phyloP scores from a whole-genome alignment of 1,140 invertebrate species.

The Drosophila pruinosa region DNA sequence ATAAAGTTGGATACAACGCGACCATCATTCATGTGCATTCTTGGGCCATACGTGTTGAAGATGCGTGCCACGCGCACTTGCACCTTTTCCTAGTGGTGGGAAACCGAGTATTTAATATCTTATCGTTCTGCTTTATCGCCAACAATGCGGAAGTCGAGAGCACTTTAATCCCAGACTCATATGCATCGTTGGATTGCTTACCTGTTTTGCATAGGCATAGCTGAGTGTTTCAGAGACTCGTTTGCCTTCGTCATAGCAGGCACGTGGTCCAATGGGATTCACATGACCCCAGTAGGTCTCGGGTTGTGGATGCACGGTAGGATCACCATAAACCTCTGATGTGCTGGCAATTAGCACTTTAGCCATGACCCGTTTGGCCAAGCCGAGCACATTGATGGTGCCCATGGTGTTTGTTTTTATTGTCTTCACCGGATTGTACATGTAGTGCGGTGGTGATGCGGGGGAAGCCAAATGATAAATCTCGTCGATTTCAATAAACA shows the following conservation, averaged over 20 bases:
- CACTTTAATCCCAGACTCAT: no score
- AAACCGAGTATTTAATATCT: slow-evolving; percentile 15
- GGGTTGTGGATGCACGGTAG: slow-evolving; percentile 97
- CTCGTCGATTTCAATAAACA: slow-evolving; percentile 99
- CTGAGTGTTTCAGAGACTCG: slow-evolving; percentile 97
- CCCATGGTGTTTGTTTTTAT: slow-evolving; percentile 98
- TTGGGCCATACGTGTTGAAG: slow-evolving; percentile 99
- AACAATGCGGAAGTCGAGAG: background rate
- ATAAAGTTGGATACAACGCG: slow-evolving; percentile 99
- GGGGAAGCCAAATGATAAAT: slow-evolving; percentile 99
- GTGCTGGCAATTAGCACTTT: slow-evolving; percentile 98
- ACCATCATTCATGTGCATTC: slow-evolving; percentile 99
- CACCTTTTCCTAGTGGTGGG: slow-evolving; percentile 89
- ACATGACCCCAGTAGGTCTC: slow-evolving; percentile 99
- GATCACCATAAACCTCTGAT: slow-evolving; percentile 99
- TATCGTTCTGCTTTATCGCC: slow-evolving; percentile 13
- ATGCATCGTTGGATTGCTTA: slow-evolving; percentile 37
- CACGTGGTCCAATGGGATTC: slow-evolving; percentile 97
- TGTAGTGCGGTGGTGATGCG: slow-evolving; percentile 99
- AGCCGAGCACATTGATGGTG: slow-evolving; percentile 99
- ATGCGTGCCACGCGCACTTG: slow-evolving; percentile 97
- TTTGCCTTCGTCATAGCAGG: slow-evolving; percentile 99
- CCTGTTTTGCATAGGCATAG: slow-evolving; percentile 97
- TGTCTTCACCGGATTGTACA: slow-evolving; percentile 99
- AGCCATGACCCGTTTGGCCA: slow-evolving; percentile 97